Conservation (phyloP, 2,888 invertebrate genomes). For the Palloptera scutellata region DNA sequence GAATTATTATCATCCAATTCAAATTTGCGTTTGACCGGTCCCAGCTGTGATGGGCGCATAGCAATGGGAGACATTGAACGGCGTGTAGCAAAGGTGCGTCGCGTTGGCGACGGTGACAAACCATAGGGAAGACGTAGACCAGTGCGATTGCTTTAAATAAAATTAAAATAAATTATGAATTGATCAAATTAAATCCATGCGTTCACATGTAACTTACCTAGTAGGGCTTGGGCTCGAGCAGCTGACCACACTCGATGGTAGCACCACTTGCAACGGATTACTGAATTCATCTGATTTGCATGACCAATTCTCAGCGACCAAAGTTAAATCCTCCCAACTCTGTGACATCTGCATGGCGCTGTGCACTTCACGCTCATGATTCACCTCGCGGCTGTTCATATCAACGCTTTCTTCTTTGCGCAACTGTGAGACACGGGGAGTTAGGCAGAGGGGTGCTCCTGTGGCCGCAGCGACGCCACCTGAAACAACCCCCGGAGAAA, state of each 20-base stretch:
- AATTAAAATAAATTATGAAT: too few species aligned
- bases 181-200: background rate
- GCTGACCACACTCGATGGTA: slow-evolving; percentile 64
- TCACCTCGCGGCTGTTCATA: slow-evolving; percentile 83
- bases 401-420: slow-evolving; percentile 89
- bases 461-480: slow-evolving; percentile 38
- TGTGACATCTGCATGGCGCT: slow-evolving; percentile 93
- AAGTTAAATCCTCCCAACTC: slow-evolving; percentile 90
- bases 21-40: slow-evolving; percentile 69
- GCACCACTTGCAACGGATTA: slow-evolving; percentile 65
- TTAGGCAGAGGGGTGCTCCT: slow-evolving; percentile 71
- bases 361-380: slow-evolving; percentile 91
- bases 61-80: slow-evolving; percentile 90
- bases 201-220: slow-evolving; percentile 52
- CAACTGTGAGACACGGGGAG: slow-evolving; percentile 87
- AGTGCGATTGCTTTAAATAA: slow-evolving; percentile 51
- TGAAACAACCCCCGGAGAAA: slow-evolving; percentile 39
- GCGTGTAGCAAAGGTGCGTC: slow-evolving; percentile 80
- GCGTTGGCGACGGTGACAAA: slow-evolving; percentile 84
- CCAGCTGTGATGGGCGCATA: slow-evolving; percentile 78
- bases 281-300: slow-evolving; percentile 67
- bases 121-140: slow-evolving; percentile 65
- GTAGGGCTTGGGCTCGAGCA: slow-evolving; percentile 73
- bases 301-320: slow-evolving; percentile 72
- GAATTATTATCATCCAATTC: slow-evolving; percentile 59